Evolutionary conservation across 2,797 vertebrate species (phyloP).

Genomic region (Ispidina picta): DNA sequence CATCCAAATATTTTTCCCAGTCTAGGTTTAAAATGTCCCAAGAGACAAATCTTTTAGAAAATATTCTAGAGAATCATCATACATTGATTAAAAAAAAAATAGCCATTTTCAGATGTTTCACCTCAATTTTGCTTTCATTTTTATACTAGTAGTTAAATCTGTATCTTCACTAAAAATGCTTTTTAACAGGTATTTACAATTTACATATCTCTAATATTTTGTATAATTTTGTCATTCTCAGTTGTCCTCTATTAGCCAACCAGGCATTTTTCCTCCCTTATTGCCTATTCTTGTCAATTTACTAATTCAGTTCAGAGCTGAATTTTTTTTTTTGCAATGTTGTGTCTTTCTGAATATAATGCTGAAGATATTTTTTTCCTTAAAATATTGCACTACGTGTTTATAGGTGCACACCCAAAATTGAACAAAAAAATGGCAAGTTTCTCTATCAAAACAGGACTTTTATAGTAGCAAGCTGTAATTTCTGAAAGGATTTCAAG

Average conservation of each 20-base stretch:
- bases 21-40: background rate
- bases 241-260: background rate
- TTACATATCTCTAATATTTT: background rate
- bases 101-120: background rate
- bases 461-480: background rate
- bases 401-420: background rate
- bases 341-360: background rate
- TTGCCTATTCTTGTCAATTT: background rate
- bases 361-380: background rate
- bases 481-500: background rate
- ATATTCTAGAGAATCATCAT: background rate
- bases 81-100: background rate
- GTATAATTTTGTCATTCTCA: background rate
- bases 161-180: background rate
- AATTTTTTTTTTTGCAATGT: background rate
- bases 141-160: background rate
- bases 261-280: background rate
- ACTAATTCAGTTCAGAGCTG: background rate
- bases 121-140: background rate
- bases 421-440: background rate
- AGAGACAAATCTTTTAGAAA: background rate
- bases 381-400: background rate
- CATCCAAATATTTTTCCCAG: background rate
- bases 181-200: background rate
- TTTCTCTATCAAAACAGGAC: fast-evolving